Evolutionary conservation across 2,888 invertebrate species (phyloP).

Genomic region (Glaucopsyche alexis): DNA sequence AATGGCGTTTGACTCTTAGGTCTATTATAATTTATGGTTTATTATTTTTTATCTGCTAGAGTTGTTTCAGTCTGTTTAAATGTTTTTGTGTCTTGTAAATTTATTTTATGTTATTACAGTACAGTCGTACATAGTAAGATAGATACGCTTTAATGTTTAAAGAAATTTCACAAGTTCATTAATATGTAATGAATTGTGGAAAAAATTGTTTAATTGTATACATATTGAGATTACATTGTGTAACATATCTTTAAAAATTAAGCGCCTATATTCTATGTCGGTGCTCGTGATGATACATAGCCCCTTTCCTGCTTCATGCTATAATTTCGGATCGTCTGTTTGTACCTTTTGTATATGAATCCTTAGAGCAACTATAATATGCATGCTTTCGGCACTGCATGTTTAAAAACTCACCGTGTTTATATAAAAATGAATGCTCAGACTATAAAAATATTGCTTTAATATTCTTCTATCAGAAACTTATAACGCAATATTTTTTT

Average conservation of each 20-base stretch:
- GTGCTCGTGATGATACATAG: background rate
- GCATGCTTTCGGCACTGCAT: conserved; percentile 14
- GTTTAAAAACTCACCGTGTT: background rate
- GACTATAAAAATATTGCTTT: background rate
- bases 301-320: conserved; percentile 2
- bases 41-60: background rate
- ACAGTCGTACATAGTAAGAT: background rate
- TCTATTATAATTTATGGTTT: background rate
- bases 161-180: background rate
- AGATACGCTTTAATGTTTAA: background rate
- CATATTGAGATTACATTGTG: too few relatives aligned
- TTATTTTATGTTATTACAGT: background rate
- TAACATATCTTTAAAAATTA: too few relatives aligned
- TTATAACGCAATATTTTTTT: background rate
- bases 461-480: background rate
- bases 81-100: background rate
- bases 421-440: background rate
- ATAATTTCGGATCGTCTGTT: background rate
- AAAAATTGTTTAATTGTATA: background rate
- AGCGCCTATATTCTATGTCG: background rate
- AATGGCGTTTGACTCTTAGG: conserved; percentile 6
- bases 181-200: too few relatives aligned
- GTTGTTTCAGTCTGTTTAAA: background rate
- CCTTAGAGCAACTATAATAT: background rate
- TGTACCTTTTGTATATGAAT: background rate